Conservation (phyloP, 2,797 vertebrate species). For the Acanthurus tractus region DNA sequence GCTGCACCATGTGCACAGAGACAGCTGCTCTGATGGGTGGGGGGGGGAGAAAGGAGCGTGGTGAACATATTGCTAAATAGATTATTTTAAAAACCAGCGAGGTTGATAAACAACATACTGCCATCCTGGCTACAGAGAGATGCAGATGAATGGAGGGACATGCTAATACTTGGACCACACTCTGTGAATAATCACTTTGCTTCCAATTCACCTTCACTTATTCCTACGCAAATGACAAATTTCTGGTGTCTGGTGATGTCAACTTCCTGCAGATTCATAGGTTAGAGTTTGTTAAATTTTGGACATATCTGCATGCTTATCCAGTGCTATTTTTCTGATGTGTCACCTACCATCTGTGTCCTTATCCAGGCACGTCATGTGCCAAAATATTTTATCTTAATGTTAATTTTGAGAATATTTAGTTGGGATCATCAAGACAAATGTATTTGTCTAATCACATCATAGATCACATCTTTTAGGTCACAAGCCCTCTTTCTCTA, state of each 20-base stretch:
- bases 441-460: too few species aligned
- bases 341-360: background rate
- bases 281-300: background rate
- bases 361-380: too few species aligned
- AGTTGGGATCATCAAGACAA: too few species aligned
- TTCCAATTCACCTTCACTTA: slow-evolving; percentile 1
- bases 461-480: too few species aligned
- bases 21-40: slow-evolving; percentile 77
- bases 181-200: slow-evolving; percentile 33
- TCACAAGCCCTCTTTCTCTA: too few species aligned
- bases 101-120: slow-evolving; percentile 72
- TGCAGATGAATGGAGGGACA: slow-evolving; percentile 56
- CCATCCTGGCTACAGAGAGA: slow-evolving; percentile 49
- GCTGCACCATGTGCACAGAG: slow-evolving; percentile 67
- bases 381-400: too few species aligned
- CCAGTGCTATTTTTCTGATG: background rate
- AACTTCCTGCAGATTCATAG: background rate
- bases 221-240: slow-evolving; percentile 8
- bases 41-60: slow-evolving; percentile 55
- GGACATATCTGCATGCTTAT: background rate
- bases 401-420: too few species aligned
- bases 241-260: background rate
- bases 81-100: slow-evolving; percentile 71
- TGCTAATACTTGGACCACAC: slow-evolving; percentile 20
- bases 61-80: slow-evolving; percentile 73